These are phyloP conservation scores for Heteromyza rotundicornis DNA, from an alignment of 2,888 invertebrate genomes.

Conservation along the genomic window DNA sequence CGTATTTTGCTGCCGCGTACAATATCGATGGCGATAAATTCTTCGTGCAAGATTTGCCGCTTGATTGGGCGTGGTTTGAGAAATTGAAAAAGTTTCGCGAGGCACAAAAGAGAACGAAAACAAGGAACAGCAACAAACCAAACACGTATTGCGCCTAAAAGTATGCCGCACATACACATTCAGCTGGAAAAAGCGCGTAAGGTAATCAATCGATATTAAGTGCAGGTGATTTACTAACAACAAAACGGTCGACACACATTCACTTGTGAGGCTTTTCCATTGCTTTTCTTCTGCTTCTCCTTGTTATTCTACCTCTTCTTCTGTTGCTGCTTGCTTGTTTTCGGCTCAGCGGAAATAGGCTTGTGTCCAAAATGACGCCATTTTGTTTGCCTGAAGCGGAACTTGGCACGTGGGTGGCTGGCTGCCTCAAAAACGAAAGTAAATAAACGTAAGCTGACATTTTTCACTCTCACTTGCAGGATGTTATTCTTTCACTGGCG, in stretches of 20 bases:
- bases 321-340: too few species aligned
- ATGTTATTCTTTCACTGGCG: constrained; percentile 4
- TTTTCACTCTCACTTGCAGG: neutral
- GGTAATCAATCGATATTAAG: neutral
- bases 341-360: neutral
- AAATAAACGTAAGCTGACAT: constrained; percentile 5
- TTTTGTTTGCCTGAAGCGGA: neutral
- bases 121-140: too few species aligned
- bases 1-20: too few species aligned
- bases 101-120: neutral
- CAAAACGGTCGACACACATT: too few species aligned
- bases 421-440: neutral
- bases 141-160: constrained; percentile 1
- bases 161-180: constrained; percentile 2
- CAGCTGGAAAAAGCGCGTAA: too few species aligned
- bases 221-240: neutral
- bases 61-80: constrained; percentile 7
- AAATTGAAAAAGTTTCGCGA: constrained; percentile 13
- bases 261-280: neutral
- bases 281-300: neutral
- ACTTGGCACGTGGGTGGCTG: too few species aligned
- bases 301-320: neutral
- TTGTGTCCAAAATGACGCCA: neutral
- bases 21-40: too few species aligned
- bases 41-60: too few species aligned